A percentile compares a stretch with the other conserved stretches of the same genome.
Evolutionary conservation across 2,888 invertebrate genomes (phyloP).

Genomic region (Cryptus armator): DNA sequence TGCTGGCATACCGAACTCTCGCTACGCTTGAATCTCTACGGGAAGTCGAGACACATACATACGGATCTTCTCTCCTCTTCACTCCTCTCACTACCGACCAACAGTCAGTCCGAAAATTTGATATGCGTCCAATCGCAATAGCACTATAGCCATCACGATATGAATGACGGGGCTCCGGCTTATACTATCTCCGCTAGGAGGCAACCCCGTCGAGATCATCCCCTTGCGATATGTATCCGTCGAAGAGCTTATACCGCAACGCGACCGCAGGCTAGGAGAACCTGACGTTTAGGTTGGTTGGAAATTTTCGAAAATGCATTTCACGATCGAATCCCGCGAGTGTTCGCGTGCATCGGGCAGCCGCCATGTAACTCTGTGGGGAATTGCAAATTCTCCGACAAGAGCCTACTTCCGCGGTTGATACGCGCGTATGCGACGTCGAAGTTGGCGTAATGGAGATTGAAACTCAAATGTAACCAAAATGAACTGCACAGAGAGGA

Average conservation of each 20-base stretch:
- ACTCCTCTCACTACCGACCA: not conserved
- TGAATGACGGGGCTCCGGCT: slow-evolving; percentile 31
- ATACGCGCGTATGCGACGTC: slow-evolving; percentile 31
- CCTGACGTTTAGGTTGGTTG: not conserved
- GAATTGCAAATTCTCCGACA: slow-evolving; percentile 60
- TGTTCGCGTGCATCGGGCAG: not conserved
- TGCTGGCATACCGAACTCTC: slow-evolving; percentile 35
- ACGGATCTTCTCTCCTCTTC: not conserved
- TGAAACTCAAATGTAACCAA: not conserved
- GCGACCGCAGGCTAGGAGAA: not conserved
- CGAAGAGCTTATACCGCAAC: slow-evolving; percentile 34
- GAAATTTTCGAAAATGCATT: slow-evolving; percentile 60
- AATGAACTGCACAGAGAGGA: too few species aligned
- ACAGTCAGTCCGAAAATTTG: slow-evolving; percentile 47
- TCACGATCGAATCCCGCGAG: slow-evolving; percentile 25
- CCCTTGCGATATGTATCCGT: slow-evolving; percentile 43
- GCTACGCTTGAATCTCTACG: slow-evolving; percentile 47
- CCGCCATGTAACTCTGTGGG: not conserved
- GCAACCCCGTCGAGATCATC: not conserved
- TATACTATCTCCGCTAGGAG: slow-evolving; percentile 2
- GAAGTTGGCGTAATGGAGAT: slow-evolving; percentile 1
- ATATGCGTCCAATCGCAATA: slow-evolving; percentile 48
- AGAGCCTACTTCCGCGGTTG: slow-evolving; percentile 45
- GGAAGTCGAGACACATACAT: slow-evolving; percentile 32
- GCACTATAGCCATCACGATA: slow-evolving; percentile 19